phyloP scores from a whole-genome alignment of 1,140 invertebrate genomes.

The Drosophila suzukii region DNA sequence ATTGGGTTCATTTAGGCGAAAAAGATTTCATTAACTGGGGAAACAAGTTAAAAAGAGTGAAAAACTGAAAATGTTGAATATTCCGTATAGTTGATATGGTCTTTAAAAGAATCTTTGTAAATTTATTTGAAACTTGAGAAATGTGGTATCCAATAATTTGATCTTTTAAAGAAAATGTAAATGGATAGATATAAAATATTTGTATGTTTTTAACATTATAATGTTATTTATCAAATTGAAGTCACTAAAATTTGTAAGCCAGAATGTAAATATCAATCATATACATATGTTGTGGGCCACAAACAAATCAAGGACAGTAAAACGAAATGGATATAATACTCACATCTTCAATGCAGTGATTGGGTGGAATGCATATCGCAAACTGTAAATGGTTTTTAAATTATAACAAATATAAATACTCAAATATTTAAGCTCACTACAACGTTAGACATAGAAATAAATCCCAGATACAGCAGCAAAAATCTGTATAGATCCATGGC shows the following conservation, averaged over 20 bases:
- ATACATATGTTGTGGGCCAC: not conserved
- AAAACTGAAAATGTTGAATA: too few relatives aligned
- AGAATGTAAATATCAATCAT: too few relatives aligned
- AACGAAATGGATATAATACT: conserved; percentile 17
- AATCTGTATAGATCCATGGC: conserved; percentile 17
- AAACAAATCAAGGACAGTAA: too few relatives aligned
- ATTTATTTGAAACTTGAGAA: too few relatives aligned
- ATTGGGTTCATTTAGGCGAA: not conserved
- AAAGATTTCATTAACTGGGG: not conserved
- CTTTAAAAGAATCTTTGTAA: too few relatives aligned
- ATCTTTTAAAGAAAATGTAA: too few relatives aligned
- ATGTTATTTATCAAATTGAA: too few relatives aligned
- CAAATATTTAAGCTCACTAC: conserved; percentile 1
- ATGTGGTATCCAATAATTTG: too few relatives aligned
- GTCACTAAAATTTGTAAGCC: too few relatives aligned
- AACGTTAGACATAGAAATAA: conserved; percentile 1
- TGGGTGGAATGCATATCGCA: conserved; percentile 55
- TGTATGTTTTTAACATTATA: too few relatives aligned
- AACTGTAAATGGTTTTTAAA: conserved; percentile 9
- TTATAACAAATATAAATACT: not conserved
- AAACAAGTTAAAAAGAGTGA: not conserved
- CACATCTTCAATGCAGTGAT: conserved; percentile 70
- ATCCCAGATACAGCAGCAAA: conserved; percentile 5
- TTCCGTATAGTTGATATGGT: too few relatives aligned
- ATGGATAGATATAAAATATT: too few relatives aligned